Conservation (phyloP, 2,113 vertebrate genomes). For the Odontesthes bonariensis region DNA sequence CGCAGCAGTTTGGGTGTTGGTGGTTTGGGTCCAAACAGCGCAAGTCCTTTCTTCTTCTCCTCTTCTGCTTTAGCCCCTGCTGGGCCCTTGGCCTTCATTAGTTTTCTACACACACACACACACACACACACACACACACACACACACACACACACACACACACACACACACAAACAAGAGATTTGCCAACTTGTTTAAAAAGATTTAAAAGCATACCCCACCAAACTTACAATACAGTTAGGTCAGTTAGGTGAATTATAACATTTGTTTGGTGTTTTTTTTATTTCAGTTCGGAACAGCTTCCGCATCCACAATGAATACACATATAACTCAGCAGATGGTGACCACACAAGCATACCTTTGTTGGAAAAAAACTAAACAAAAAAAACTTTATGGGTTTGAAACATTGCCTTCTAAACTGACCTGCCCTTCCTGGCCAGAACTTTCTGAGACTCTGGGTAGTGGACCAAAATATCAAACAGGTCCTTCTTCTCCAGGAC, state of each 20-base stretch:
- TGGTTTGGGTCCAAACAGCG: slow-evolving; percentile 82
- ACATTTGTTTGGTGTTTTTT: neutral
- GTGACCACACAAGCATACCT: neutral
- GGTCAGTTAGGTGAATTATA: no score
- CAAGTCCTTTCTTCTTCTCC: slow-evolving; percentile 79
- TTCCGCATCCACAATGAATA: neutral
- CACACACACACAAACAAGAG: neutral
- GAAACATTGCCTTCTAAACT: slow-evolving; percentile 2
- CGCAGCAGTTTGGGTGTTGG: slow-evolving; percentile 89
- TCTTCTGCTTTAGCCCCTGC: slow-evolving; percentile 70
- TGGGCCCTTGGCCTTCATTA: slow-evolving; percentile 88
- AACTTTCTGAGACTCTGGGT: slow-evolving; percentile 93
- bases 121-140: no score
- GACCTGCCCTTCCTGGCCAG: slow-evolving; percentile 89
- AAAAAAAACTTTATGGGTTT: no score
- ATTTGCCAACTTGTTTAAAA: neutral
- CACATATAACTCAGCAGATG: neutral
- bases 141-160: neutral
- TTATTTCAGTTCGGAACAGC: neutral
- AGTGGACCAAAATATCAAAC: slow-evolving; percentile 91
- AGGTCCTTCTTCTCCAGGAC: slow-evolving; percentile 94
- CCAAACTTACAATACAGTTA: no score
- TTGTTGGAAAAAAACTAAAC: neutral
- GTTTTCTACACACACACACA: slow-evolving; percentile 77
- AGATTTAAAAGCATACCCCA: no score